These are phyloP conservation scores for Oncorhynchus kisutch DNA, from an alignment of 2,113 vertebrate genomes.

Conservation along the genomic window DNA sequence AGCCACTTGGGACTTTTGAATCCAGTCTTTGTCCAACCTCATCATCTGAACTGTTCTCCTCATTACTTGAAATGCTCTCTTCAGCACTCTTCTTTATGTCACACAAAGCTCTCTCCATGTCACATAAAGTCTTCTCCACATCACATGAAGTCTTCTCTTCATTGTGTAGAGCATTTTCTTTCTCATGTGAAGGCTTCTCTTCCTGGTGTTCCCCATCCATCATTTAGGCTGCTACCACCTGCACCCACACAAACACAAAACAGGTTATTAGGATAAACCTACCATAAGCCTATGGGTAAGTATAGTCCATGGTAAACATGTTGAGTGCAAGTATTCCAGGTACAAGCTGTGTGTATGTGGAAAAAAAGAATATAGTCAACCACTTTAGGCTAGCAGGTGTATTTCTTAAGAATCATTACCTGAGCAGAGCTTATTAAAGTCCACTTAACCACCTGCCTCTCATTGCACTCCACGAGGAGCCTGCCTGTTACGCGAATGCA, in stretches of 20 bases:
- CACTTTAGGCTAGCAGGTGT: background rate
- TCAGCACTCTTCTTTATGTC: background rate
- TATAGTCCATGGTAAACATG: background rate
- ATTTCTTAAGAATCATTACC: background rate
- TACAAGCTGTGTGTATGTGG: background rate
- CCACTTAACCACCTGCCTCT: too few relatives aligned
- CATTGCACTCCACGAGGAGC: too few relatives aligned
- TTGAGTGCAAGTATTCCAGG: too few relatives aligned
- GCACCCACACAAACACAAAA: constrained; percentile 37
- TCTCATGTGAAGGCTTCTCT: constrained; percentile 26
- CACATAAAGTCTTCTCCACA: constrained; percentile 1
- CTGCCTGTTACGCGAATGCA: too few relatives aligned
- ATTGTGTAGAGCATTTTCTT: background rate
- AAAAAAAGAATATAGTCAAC: background rate
- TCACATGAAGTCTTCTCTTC: constrained; percentile 55
- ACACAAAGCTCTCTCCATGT: background rate
- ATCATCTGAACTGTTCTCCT: constrained; percentile 21
- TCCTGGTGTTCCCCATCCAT: constrained; percentile 79
- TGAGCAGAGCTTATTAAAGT: too few relatives aligned
- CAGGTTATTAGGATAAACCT: constrained; percentile 28
- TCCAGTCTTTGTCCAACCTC: constrained; percentile 12
- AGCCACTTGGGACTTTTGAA: background rate
- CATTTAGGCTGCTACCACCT: constrained; percentile 78
- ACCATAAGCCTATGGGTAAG: too few relatives aligned
- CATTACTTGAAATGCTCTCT: constrained; percentile 1